phyloP scores from a whole-genome alignment of 64 coral and sea anemone genomes.

The Stylophora pistillata region DNA sequence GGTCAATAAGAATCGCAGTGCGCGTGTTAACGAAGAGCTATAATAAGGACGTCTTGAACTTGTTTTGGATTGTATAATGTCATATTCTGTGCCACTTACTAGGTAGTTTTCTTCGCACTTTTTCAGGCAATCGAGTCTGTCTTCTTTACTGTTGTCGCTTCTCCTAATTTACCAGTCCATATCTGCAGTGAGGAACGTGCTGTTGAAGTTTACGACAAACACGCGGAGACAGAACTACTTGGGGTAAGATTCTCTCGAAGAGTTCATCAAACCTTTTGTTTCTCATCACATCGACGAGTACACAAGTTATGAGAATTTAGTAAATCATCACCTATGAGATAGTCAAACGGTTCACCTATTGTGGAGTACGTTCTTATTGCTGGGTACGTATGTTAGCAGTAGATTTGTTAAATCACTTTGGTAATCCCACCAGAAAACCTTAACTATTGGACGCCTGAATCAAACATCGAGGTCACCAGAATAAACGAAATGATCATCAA shows the following conservation, averaged over 20 bases:
- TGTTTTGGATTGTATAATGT: not conserved
- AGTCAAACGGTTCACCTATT: not conserved
- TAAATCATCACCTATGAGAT: not conserved
- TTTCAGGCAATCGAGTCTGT: slow-evolving; percentile 84
- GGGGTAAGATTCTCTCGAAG: slow-evolving; percentile 43
- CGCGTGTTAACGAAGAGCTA: too few relatives aligned
- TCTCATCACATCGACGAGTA: not conserved
- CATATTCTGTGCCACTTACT: not conserved
- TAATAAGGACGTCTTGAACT: not conserved
- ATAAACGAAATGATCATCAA: too few relatives aligned
- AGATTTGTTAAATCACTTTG: too few relatives aligned
- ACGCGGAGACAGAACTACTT: slow-evolving; percentile 71
- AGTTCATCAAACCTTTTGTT: not conserved
- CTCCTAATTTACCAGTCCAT: slow-evolving; percentile 89
- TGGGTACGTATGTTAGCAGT: too few relatives aligned
- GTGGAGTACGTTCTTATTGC: not conserved
- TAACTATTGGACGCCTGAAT: too few relatives aligned
- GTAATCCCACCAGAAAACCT: too few relatives aligned
- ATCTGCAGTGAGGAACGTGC: slow-evolving; percentile 69
- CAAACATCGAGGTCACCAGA: too few relatives aligned
- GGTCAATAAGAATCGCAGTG: too few relatives aligned
- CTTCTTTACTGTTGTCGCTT: slow-evolving; percentile 89
- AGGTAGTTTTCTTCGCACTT: not conserved
- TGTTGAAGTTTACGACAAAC: slow-evolving; percentile 74
- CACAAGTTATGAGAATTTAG: not conserved